phyloP scores from a whole-genome alignment of 2,888 invertebrate species.

The Trichopoda pennipes region DNA sequence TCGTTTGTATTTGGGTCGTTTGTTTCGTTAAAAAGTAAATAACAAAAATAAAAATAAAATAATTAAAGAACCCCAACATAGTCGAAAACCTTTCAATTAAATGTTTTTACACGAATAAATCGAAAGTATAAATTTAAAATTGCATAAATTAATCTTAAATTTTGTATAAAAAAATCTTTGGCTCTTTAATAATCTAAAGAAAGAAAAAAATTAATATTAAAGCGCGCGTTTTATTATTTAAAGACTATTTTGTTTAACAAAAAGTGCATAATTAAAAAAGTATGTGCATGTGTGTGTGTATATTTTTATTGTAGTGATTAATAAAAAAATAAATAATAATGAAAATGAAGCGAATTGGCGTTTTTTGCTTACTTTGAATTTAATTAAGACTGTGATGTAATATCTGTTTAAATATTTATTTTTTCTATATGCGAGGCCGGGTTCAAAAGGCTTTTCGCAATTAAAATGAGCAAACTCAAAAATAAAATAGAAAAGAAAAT shows the following conservation, averaged over 20 bases:
- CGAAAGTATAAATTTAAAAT: background rate
- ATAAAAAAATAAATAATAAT: background rate
- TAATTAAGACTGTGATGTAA: slow-evolving; percentile 58
- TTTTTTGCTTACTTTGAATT: slow-evolving; percentile 3
- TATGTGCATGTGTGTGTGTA: background rate
- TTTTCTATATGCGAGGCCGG: slow-evolving; percentile 17
- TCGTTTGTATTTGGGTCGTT: slow-evolving; percentile 42
- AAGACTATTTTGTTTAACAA: background rate
- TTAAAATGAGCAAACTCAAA: background rate
- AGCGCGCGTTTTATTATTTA: slow-evolving; percentile 21
- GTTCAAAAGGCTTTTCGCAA: background rate
- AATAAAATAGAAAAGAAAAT: background rate
- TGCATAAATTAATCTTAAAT: slow-evolving; percentile 22
- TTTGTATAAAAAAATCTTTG: background rate
- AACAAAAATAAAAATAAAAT: slow-evolving; percentile 6
- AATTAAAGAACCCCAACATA: background rate
- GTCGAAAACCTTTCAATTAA: slow-evolving; percentile 23
- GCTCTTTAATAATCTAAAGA: background rate
- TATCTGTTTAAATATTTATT: slow-evolving; percentile 50
- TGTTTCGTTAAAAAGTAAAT: slow-evolving; percentile 15
- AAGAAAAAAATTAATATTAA: background rate
- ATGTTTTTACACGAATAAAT: background rate
- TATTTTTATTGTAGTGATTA: background rate
- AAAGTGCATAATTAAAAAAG: slow-evolving; percentile 16
- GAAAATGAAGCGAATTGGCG: background rate